Percentiles rank a stretch among this genome's conserved stretches.
Conservation (phyloP, 2,113 vertebrate genomes). For the Cryptotis parvus region DNA sequence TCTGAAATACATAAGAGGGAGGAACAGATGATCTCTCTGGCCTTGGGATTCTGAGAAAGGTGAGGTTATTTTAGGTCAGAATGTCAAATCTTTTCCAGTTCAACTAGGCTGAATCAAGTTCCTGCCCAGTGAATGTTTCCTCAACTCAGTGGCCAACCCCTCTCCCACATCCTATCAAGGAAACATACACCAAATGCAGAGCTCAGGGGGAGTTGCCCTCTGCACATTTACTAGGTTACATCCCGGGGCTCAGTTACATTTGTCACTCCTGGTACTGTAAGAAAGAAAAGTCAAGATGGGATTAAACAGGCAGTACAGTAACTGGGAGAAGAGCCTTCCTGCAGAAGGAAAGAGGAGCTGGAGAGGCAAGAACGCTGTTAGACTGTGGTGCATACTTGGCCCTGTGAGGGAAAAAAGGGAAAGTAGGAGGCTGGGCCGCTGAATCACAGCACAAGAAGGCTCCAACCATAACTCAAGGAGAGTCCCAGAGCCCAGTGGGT, state of each 20-base stretch:
- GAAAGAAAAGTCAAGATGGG: background rate
- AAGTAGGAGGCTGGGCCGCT: background rate
- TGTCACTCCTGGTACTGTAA: background rate
- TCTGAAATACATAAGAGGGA: background rate
- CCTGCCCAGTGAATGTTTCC: background rate
- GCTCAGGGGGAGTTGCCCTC: background rate
- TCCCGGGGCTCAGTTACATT: background rate
- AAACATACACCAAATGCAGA: background rate
- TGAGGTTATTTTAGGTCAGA: background rate
- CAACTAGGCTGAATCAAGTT: background rate
- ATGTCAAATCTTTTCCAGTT: background rate
- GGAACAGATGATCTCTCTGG: background rate
- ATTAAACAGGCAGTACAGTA: background rate
- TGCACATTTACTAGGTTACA: background rate
- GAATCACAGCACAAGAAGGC: background rate
- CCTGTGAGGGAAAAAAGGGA: background rate
- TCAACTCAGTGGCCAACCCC: background rate
- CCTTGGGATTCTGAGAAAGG: background rate
- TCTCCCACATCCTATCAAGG: background rate
- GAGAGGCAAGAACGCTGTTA: background rate
- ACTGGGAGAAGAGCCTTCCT: background rate
- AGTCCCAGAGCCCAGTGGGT: background rate
- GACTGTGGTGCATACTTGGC: background rate
- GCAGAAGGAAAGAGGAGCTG: background rate
- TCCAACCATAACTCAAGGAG: background rate